Percentiles rank a stretch among this genome's conserved stretches.
Conservation (phyloP, 2,797 vertebrate genomes). For the Halcyon leucocephala region DNA sequence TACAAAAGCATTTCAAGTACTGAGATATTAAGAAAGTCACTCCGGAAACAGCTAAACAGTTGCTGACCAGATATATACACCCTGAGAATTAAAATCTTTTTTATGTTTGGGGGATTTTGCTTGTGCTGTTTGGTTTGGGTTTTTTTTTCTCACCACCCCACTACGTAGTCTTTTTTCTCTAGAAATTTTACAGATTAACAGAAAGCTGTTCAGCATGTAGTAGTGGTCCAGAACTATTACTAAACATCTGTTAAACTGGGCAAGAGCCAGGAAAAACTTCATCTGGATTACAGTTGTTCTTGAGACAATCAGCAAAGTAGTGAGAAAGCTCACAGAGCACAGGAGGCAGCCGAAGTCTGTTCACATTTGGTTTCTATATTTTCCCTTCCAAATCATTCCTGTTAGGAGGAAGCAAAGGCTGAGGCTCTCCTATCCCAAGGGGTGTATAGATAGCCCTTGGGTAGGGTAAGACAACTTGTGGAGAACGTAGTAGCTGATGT, state of each 20-base stretch:
- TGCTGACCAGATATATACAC: background rate
- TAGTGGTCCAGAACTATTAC: slow-evolving; percentile 27
- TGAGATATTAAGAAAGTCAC: background rate
- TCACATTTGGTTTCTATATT: background rate
- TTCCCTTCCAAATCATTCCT: background rate
- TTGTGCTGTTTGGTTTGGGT: background rate
- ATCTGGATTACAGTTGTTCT: slow-evolving; percentile 44
- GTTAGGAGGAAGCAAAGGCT: background rate
- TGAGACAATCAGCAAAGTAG: slow-evolving; percentile 37
- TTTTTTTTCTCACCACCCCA: background rate
- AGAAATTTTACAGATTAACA: background rate
- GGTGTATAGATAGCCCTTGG: background rate
- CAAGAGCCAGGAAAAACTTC: slow-evolving; percentile 57
- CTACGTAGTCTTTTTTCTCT: background rate
- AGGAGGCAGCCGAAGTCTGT: slow-evolving; percentile 8
- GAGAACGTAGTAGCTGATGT: background rate
- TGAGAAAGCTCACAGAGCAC: slow-evolving; percentile 1
- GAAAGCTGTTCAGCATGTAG: background rate
- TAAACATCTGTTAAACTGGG: slow-evolving; percentile 42
- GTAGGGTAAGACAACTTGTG: background rate
- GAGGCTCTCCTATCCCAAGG: background rate
- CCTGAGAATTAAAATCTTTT: background rate
- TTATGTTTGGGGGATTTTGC: background rate
- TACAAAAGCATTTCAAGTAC: slow-evolving; percentile 25
- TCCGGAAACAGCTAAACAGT: background rate